Conservation (phyloP, 2,113 vertebrate species). For the Cololabis saira region DNA sequence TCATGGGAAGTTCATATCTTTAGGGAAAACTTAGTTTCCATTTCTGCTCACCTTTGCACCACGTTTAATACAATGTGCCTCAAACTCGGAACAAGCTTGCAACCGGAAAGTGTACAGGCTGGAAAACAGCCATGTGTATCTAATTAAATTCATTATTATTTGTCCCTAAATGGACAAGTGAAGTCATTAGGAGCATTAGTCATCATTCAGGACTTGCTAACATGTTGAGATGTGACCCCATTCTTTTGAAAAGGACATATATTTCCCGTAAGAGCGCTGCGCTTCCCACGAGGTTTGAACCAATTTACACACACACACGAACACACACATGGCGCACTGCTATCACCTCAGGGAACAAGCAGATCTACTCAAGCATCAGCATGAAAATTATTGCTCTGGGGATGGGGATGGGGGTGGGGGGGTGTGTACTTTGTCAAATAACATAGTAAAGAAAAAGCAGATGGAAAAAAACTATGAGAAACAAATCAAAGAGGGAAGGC, state of each 20-base stretch:
- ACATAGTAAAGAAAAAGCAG: neutral
- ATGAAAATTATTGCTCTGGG: neutral
- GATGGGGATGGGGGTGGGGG: too few species aligned
- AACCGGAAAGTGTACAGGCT: neutral
- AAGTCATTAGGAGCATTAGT: constrained; percentile 36
- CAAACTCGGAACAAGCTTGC: neutral
- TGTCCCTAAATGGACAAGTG: neutral
- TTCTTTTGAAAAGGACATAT: neutral
- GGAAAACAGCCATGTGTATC: constrained; percentile 18
- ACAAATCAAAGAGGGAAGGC: constrained; percentile 1
- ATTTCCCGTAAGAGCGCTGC: constrained; percentile 22
- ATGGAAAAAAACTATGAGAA: neutral
- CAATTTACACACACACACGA: neutral
- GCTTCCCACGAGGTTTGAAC: constrained; percentile 8
- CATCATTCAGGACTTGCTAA: constrained; percentile 19
- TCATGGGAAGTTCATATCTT: constrained; percentile 3
- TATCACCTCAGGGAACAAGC: neutral
- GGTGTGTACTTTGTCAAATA: neutral
- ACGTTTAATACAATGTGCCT: neutral
- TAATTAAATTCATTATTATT: constrained; percentile 23
- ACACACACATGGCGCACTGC: neutral
- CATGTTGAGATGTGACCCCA: constrained; percentile 2
- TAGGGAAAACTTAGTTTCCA: neutral
- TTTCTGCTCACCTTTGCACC: neutral
- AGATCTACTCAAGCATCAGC: constrained; percentile 16